Conservation (phyloP, 2,888 invertebrate genomes). For the Bibio marci region DNA sequence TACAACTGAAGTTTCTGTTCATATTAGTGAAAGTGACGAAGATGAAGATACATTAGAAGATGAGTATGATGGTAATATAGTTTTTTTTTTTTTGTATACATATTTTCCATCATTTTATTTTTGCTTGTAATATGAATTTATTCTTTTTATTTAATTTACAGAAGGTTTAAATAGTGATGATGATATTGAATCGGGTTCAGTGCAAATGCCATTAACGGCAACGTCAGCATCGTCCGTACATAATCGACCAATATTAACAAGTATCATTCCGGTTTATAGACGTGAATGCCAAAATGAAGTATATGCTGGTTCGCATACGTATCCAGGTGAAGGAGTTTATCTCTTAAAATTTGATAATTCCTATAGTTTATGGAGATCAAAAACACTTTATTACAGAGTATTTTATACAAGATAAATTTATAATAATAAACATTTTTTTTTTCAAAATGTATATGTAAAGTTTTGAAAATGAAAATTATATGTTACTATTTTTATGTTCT, state of each 20-base stretch:
- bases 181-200: slow-evolving; percentile 43
- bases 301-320: slow-evolving; percentile 92
- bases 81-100: background rate
- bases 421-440: background rate
- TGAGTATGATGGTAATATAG: slow-evolving; percentile 22
- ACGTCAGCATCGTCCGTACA: slow-evolving; percentile 5
- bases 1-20: slow-evolving; percentile 69
- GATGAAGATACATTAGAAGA: slow-evolving; percentile 44
- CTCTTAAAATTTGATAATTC: slow-evolving; percentile 98
- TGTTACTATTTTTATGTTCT: no score
- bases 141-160: slow-evolving; percentile 1
- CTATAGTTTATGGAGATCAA: slow-evolving; percentile 96
- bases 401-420: slow-evolving; percentile 67
- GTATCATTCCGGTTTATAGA: slow-evolving; percentile 87
- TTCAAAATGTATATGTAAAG: background rate
- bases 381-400: slow-evolving; percentile 96
- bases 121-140: background rate
- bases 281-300: slow-evolving; percentile 95
- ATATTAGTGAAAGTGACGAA: slow-evolving; percentile 84
- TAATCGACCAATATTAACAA: slow-evolving; percentile 34
- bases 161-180: slow-evolving; percentile 19
- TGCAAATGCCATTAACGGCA: slow-evolving; percentile 2
- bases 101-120: background rate
- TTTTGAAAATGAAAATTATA: background rate
- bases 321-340: slow-evolving; percentile 95